phyloP scores from a whole-genome alignment of 2,888 invertebrate genomes.

The Noctua janthe region DNA sequence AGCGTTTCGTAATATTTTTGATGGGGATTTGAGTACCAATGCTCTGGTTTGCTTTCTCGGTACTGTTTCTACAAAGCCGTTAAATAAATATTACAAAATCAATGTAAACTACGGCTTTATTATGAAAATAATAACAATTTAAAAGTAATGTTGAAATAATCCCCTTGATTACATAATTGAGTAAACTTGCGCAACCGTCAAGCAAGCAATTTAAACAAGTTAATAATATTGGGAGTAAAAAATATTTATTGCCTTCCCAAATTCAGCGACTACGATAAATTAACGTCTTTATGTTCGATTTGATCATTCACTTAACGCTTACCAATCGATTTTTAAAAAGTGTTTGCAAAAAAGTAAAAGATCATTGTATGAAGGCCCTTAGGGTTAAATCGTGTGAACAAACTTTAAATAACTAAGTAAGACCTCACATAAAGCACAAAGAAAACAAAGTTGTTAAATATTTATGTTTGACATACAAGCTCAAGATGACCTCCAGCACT shows the following conservation, averaged over 20 bases:
- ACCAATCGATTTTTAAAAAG: conserved; percentile 5
- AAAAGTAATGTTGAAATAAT: conserved; percentile 40
- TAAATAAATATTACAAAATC: conserved; percentile 34
- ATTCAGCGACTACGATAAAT: conserved; percentile 46
- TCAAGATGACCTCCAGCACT: conserved; percentile 58
- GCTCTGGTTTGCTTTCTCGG: conserved; percentile 12
- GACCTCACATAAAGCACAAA: conserved; percentile 39
- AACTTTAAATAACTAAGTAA: conserved; percentile 17
- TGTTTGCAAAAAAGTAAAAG: conserved; percentile 5
- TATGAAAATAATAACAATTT: conserved; percentile 21
- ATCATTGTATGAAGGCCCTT: not conserved
- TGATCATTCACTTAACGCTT: conserved; percentile 33
- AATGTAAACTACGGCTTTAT: not conserved
- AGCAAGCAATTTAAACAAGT: conserved; percentile 37
- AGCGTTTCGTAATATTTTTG: conserved; percentile 38
- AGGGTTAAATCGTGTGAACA: conserved; percentile 28
- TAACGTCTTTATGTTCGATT: conserved; percentile 31
- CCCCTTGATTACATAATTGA: conserved; percentile 41
- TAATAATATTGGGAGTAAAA: conserved; percentile 40
- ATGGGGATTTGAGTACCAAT: conserved; percentile 45
- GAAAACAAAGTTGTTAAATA: conserved; percentile 54
- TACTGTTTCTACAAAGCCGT: conserved; percentile 5
- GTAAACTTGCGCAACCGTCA: conserved; percentile 43
- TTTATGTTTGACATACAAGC: conserved; percentile 61
- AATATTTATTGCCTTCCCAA: conserved; percentile 50